Conservation (phyloP, 2,113 vertebrate genomes). For the Tautogolabrus adspersus region DNA sequence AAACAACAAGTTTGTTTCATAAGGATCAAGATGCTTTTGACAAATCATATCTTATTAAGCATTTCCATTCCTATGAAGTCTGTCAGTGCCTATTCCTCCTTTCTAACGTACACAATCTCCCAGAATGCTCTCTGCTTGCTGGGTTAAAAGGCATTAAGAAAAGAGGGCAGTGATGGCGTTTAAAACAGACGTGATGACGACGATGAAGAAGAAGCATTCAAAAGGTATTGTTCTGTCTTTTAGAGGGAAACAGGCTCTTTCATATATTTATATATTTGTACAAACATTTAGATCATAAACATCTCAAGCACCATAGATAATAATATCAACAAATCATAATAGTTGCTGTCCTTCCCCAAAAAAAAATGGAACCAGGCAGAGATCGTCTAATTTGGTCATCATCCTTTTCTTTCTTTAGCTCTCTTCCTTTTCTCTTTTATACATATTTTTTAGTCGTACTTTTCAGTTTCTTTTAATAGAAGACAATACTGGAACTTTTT, state of each 20-base stretch:
- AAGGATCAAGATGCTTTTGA: constrained; percentile 17
- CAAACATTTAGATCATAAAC: constrained; percentile 85
- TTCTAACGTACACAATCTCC: constrained; percentile 60
- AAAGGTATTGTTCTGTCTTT: constrained; percentile 55
- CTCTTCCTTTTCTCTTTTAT: constrained; percentile 8
- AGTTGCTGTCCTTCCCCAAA: constrained; percentile 61
- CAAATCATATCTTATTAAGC: constrained; percentile 6
- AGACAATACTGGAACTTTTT: not conserved
- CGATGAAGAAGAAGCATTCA: constrained; percentile 74
- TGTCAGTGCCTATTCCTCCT: constrained; percentile 6
- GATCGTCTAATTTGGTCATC: constrained; percentile 46
- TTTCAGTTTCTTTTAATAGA: not conserved
- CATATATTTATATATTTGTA: constrained; percentile 80
- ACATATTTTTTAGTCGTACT: constrained; percentile 1
- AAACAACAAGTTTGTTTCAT: not conserved
- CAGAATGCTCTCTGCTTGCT: constrained; percentile 75
- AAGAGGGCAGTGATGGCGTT: not conserved
- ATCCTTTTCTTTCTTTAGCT: constrained; percentile 33
- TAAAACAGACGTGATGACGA: constrained; percentile 47
- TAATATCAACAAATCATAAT: constrained; percentile 77
- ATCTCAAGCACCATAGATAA: constrained; percentile 86
- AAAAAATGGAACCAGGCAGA: constrained; percentile 85
- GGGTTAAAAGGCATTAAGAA: constrained; percentile 19
- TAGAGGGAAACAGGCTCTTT: constrained; percentile 73
- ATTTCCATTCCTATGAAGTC: constrained; percentile 29